Percentiles rank a stretch among this genome's conserved stretches.
Evolutionary conservation across 2,888 invertebrate genomes (phyloP).

Genomic region (Spialia ferax): DNA sequence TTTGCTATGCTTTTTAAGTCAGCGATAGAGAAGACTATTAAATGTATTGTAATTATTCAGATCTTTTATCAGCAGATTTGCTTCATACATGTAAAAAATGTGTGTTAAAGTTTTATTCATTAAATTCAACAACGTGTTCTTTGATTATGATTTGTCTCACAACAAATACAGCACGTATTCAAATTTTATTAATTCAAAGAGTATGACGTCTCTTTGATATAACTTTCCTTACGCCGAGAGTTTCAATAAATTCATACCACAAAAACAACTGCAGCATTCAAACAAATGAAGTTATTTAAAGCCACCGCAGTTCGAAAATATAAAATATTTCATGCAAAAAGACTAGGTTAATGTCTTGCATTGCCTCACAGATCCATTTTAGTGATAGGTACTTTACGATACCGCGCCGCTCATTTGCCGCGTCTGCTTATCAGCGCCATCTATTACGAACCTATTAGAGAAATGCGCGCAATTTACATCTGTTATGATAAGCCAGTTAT

Average conservation of each 20-base stretch:
- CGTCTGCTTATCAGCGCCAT: slow-evolving; percentile 52
- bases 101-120: too few relatives aligned
- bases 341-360: slow-evolving; percentile 39
- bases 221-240: neutral
- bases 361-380: slow-evolving; percentile 29
- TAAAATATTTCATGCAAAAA: slow-evolving; percentile 21
- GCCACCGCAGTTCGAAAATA: neutral
- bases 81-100: too few relatives aligned
- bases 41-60: too few relatives aligned
- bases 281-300: neutral
- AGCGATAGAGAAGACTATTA: too few relatives aligned
- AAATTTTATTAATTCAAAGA: too few relatives aligned
- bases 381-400: slow-evolving; percentile 39
- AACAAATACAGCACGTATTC: too few relatives aligned
- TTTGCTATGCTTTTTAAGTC: too few relatives aligned
- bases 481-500: slow-evolving; percentile 69
- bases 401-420: slow-evolving; percentile 38
- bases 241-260: neutral
- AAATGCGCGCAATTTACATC: slow-evolving; percentile 73
- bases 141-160: too few relatives aligned
- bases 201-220: neutral
- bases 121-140: too few relatives aligned
- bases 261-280: neutral
- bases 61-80: too few relatives aligned
- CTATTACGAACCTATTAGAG: slow-evolving; percentile 67